A percentile compares a stretch with the other conserved stretches of the same genome.
These are phyloP conservation scores for Drosophila funebris DNA, from an alignment of 1,140 invertebrate species.

Conservation along the genomic window DNA sequence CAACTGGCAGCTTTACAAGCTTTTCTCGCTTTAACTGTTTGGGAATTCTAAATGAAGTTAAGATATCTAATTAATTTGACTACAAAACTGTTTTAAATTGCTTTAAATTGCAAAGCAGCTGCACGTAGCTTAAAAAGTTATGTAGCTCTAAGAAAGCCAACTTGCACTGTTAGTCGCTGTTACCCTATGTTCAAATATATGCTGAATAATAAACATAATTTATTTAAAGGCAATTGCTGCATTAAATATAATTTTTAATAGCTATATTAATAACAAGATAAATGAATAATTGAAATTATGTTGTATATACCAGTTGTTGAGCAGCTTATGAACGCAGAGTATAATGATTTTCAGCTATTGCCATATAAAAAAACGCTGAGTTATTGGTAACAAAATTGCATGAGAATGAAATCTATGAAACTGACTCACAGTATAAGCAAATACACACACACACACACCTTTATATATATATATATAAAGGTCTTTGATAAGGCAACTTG, in stretches of 20 bases:
- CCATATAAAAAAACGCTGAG: neutral
- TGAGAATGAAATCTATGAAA: neutral
- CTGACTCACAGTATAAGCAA: conserved; percentile 3
- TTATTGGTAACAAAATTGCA: neutral
- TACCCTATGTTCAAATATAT: too few relatives aligned
- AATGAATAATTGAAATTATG: too few relatives aligned
- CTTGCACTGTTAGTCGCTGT: too few relatives aligned
- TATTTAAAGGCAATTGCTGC: too few relatives aligned
- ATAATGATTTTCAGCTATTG: neutral
- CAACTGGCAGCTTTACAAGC: neutral
- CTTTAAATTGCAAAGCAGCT: too few relatives aligned
- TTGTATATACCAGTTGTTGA: neutral
- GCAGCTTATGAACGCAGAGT: neutral
- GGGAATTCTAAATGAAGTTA: conserved; percentile 8
- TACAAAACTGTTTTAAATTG: neutral
- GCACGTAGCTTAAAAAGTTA: too few relatives aligned
- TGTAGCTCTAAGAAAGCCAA: too few relatives aligned
- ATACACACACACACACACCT: neutral
- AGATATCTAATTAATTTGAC: neutral
- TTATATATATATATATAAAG: neutral
- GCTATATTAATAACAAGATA: too few relatives aligned
- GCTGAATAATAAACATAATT: too few relatives aligned
- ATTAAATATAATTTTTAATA: too few relatives aligned
- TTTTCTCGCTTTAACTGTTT: neutral
- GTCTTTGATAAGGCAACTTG: conserved; percentile 35